Percentiles rank a stretch among this genome's conserved stretches.
Evolutionary conservation across 2,113 vertebrate species (phyloP).

Genomic region (Nesoenas mayeri): DNA sequence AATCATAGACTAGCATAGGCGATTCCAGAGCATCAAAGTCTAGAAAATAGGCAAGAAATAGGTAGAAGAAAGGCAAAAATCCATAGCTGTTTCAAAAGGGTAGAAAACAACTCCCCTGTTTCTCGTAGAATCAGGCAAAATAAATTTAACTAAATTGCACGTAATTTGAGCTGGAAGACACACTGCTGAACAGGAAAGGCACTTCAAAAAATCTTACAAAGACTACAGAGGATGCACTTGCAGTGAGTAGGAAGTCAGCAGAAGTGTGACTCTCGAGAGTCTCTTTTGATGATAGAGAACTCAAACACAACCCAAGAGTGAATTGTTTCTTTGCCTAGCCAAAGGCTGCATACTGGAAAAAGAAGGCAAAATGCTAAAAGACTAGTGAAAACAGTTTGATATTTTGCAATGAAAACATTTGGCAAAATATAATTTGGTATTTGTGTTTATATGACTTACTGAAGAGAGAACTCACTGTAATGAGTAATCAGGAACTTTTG

Average conservation of each 20-base stretch:
- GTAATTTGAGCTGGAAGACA: not conserved
- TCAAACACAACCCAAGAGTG: not conserved
- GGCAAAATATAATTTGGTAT: not conserved
- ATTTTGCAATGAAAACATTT: not conserved
- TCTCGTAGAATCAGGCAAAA: not conserved
- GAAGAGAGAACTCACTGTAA: not conserved
- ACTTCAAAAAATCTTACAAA: not conserved
- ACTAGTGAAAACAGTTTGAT: not conserved
- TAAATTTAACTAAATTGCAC: not conserved
- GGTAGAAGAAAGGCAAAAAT: not conserved
- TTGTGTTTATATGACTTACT: not conserved
- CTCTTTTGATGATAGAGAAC: not conserved
- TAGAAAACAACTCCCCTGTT: not conserved
- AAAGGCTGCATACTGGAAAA: not conserved
- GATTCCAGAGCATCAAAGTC: not conserved
- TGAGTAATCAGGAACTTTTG: not conserved
- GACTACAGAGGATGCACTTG: not conserved
- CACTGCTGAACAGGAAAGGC: not conserved
- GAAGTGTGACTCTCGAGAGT: not conserved
- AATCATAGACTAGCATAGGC: accelerated
- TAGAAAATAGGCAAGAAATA: not conserved
- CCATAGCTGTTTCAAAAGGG: not conserved
- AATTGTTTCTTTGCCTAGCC: not conserved
- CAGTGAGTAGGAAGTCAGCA: not conserved
- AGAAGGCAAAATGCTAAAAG: not conserved